phyloP scores from a whole-genome alignment of 2,797 vertebrate species.

The Sebastes cheni region DNA sequence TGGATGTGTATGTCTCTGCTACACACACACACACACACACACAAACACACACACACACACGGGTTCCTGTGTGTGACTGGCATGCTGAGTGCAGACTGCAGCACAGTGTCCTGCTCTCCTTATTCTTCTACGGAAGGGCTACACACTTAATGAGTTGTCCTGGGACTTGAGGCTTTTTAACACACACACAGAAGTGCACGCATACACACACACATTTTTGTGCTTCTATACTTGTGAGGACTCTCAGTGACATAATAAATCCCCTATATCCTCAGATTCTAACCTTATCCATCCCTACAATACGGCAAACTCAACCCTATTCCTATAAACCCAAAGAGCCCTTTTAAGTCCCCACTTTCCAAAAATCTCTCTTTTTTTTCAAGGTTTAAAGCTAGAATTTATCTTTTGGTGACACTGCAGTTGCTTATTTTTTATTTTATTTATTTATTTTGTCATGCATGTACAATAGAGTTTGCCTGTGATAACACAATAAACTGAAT shows the following conservation, averaged over 20 bases:
- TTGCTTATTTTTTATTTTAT: background rate
- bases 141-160: slow-evolving; percentile 76
- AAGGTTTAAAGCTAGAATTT: background rate
- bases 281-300: background rate
- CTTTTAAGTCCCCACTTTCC: background rate
- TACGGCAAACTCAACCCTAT: background rate
- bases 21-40: background rate
- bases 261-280: background rate
- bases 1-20: slow-evolving; percentile 17
- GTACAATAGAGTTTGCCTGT: background rate
- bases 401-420: background rate
- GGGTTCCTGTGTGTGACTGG: slow-evolving; percentile 55
- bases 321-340: background rate
- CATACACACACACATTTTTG: background rate
- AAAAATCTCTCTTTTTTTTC: background rate
- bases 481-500: no score
- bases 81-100: slow-evolving; percentile 71
- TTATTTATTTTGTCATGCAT: background rate
- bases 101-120: slow-evolving; percentile 57
- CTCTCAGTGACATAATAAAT: slow-evolving; percentile 1
- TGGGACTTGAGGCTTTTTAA: slow-evolving; percentile 61
- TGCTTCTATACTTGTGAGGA: background rate
- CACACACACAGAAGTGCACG: slow-evolving; percentile 17
- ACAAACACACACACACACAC: background rate
- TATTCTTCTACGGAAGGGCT: slow-evolving; percentile 52